Conservation (phyloP, 2,888 invertebrate genomes). For the Prosopocoilus inquinatus region DNA sequence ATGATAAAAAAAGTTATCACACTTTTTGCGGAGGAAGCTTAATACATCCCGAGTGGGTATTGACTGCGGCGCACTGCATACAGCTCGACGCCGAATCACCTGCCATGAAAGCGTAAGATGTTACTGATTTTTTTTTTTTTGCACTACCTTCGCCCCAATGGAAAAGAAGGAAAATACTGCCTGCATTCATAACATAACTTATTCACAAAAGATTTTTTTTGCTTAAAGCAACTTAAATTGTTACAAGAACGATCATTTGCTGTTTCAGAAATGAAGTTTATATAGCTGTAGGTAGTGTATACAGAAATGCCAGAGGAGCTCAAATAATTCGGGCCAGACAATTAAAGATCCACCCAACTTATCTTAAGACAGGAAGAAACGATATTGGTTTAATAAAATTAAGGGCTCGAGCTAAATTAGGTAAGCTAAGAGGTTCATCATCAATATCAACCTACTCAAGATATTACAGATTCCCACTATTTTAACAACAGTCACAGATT, state of each 20-base stretch:
- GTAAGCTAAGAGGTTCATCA: too few species aligned
- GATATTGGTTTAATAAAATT: conserved; percentile 45
- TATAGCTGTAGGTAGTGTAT: conserved; percentile 43
- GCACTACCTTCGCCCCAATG: background rate
- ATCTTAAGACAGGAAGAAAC: conserved; percentile 36
- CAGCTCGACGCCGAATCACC: conserved; percentile 38
- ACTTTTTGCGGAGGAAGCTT: conserved; percentile 48
- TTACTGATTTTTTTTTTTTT: background rate
- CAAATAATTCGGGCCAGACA: conserved; percentile 37
- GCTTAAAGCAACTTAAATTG: background rate
- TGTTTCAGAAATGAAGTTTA: conserved; percentile 34
- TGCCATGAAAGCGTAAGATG: conserved; percentile 41
- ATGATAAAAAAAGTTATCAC: conserved; percentile 34
- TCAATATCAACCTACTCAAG: too few species aligned
- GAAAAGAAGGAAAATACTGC: background rate
- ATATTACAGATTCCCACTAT: too few species aligned
- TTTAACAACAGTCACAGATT: too few species aligned
- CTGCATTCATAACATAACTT: background rate
- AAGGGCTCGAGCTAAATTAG: conserved; percentile 35
- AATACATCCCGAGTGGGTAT: conserved; percentile 46
- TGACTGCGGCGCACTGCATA: conserved; percentile 49
- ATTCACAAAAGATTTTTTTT: background rate
- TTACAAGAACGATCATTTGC: too few species aligned
- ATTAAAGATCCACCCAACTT: conserved; percentile 41
- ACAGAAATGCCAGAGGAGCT: conserved; percentile 39